phyloP scores from a whole-genome alignment of 1,140 invertebrate genomes.

The Drosophila setifemur region DNA sequence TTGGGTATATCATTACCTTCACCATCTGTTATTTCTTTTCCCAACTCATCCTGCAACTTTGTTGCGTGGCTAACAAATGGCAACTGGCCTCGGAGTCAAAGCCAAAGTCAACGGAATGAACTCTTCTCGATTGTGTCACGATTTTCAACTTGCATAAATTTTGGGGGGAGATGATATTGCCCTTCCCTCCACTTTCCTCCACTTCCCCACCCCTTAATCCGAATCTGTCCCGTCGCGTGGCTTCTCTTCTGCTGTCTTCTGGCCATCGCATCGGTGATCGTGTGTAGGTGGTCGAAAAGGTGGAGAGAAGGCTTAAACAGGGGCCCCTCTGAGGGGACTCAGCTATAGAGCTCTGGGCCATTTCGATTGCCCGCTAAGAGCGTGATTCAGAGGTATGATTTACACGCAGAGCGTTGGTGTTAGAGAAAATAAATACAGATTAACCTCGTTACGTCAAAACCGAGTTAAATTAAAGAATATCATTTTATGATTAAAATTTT shows the following conservation, averaged over 20 bases:
- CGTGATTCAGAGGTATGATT: slow-evolving; percentile 66
- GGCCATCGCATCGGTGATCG: slow-evolving; percentile 18
- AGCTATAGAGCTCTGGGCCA: slow-evolving; percentile 40
- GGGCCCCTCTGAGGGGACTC: not conserved
- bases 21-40: not conserved
- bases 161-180: slow-evolving; percentile 10
- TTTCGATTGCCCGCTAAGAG: slow-evolving; percentile 49
- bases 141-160: slow-evolving; percentile 77
- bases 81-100: slow-evolving; percentile 4
- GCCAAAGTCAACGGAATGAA: slow-evolving; percentile 54
- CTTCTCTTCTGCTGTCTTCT: slow-evolving; percentile 15
- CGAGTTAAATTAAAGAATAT: too few species aligned
- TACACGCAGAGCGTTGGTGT: slow-evolving; percentile 42
- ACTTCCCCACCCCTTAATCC: not conserved
- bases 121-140: slow-evolving; percentile 73
- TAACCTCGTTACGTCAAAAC: too few species aligned
- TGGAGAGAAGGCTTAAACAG: slow-evolving; percentile 5
- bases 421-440: not conserved
- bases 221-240: slow-evolving; percentile 16
- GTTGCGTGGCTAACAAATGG: slow-evolving; percentile 31
- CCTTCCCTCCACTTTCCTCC: not conserved
- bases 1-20: too few species aligned
- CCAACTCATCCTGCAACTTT: slow-evolving; percentile 27
- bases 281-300: slow-evolving; percentile 36
- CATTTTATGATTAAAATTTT: too few species aligned